phyloP scores from a whole-genome alignment of 2,113 vertebrate species.

The Hylia prasina region DNA sequence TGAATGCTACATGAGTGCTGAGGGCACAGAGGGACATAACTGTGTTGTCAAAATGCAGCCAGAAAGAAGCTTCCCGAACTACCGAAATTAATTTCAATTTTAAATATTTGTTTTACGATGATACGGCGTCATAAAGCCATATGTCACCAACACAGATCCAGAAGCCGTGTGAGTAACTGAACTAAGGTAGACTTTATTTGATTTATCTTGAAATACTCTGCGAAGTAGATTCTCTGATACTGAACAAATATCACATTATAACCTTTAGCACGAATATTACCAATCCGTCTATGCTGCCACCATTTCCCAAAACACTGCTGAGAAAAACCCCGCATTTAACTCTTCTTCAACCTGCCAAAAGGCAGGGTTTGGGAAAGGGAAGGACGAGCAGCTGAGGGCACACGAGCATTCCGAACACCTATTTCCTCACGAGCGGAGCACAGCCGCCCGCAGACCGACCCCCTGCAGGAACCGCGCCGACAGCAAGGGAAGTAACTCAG shows the following conservation, averaged over 20 bases:
- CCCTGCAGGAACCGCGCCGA: fast-evolving
- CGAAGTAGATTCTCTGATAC: background rate
- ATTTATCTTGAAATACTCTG: background rate
- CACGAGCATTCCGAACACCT: fast-evolving
- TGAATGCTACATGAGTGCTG: fast-evolving
- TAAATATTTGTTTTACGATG: background rate
- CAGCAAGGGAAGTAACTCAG: background rate
- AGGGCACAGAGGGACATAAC: background rate
- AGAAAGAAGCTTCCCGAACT: background rate
- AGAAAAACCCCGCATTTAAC: fast-evolving
- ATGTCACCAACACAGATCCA: background rate
- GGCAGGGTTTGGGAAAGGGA: no score
- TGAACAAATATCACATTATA: background rate
- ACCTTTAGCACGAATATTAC: background rate
- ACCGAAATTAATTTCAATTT: background rate
- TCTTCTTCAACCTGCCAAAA: background rate
- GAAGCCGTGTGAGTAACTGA: fast-evolving
- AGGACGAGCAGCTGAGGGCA: fast-evolving
- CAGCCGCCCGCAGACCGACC: fast-evolving
- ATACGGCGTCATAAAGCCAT: background rate
- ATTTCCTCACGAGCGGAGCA: no score
- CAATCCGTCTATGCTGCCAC: no score
- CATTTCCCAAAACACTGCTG: background rate
- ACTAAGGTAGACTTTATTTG: fast-evolving
- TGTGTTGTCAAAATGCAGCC: fast-evolving